Conservation (phyloP, 2,888 invertebrate species). For the Ischnus inquisitorius region DNA sequence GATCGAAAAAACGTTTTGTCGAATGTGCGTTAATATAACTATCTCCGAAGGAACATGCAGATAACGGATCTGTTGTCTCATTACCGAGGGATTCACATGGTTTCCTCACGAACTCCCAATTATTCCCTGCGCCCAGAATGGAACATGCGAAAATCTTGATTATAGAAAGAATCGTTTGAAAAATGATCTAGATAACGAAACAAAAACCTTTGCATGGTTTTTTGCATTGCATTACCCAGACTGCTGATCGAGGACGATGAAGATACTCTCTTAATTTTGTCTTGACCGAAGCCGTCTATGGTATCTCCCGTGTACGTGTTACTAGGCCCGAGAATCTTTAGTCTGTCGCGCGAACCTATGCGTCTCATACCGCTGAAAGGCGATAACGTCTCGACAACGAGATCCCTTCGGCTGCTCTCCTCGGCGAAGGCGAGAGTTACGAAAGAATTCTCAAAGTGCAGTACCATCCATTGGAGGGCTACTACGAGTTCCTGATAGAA, state of each 20-base stretch:
- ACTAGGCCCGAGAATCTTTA: conserved; percentile 84
- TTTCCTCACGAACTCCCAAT: conserved; percentile 85
- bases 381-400: conserved; percentile 82
- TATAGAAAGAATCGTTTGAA: conserved; percentile 32
- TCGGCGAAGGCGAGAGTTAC: conserved; percentile 90
- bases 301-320: conserved; percentile 79
- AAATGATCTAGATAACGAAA: neutral
- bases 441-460: conserved; percentile 95
- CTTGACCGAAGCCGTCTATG: conserved; percentile 84
- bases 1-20: neutral
- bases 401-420: conserved; percentile 85
- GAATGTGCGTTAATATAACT: conserved; percentile 24
- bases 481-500: conserved; percentile 91
- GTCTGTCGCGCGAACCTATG: conserved; percentile 85
- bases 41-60: conserved; percentile 53
- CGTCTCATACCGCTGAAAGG: conserved; percentile 84
- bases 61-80: conserved; percentile 66
- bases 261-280: conserved; percentile 89
- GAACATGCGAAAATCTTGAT: conserved; percentile 60
- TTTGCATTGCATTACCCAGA: conserved; percentile 82
- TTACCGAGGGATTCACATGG: conserved; percentile 85
- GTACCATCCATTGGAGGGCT: conserved; percentile 94
- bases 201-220: conserved; percentile 13
- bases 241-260: conserved; percentile 91
- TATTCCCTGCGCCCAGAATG: conserved; percentile 81